phyloP scores from a whole-genome alignment of 2,113 vertebrate species.

The Oryctolagus cuniculus region mOryCun1.1 NC_091453.1:14626501-14627000 shows the following conservation, averaged over 20 bases:
- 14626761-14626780: neutral
- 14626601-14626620: too few species aligned
- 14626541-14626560: conserved; percentile 8
- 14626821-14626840: neutral
- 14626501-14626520: neutral
- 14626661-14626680: too few species aligned
- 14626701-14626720: too few species aligned
- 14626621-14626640: too few species aligned
- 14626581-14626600: neutral
- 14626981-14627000: conserved; percentile 13
- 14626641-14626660: too few species aligned
- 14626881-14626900: neutral
- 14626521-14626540: neutral
- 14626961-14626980: neutral
- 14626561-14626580: conserved; percentile 11
- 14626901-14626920: neutral
- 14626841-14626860: neutral
- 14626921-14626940: conserved; percentile 5
- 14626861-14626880: neutral
- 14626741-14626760: conserved; percentile 25
- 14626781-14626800: neutral
- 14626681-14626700: too few species aligned
- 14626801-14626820: neutral
- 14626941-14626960: neutral
- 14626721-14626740: too few species aligned